These are phyloP conservation scores for Campaea margaritaria DNA, from an alignment of 2,888 invertebrate genomes.

Conservation along the genomic window DNA sequence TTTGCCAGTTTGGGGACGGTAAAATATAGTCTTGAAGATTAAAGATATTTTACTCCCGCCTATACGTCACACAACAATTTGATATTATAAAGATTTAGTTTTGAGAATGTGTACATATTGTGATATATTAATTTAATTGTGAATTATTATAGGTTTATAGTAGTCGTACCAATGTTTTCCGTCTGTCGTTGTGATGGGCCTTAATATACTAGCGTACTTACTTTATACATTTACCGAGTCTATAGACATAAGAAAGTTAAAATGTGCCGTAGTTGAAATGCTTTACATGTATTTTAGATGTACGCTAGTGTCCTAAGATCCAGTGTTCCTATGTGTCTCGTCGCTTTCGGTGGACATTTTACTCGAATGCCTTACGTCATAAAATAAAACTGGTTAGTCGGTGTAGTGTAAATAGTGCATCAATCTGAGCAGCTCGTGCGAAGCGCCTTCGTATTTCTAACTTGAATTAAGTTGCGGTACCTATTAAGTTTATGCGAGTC, in stretches of 20 bases:
- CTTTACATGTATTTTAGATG: not conserved
- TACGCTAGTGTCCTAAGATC: conserved; percentile 3
- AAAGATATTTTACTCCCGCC: conserved; percentile 49
- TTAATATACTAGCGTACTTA: conserved; percentile 51
- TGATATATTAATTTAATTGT: conserved; percentile 84
- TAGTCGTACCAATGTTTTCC: conserved; percentile 67
- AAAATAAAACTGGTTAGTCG: conserved; percentile 48
- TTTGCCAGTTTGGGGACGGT: conserved; percentile 55
- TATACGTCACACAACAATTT: conserved; percentile 61
- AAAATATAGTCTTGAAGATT: conserved; percentile 53
- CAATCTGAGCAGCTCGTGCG: conserved; percentile 50
- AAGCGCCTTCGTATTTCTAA: conserved; percentile 46
- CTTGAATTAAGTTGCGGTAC: conserved; percentile 49
- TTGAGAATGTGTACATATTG: conserved; percentile 82
- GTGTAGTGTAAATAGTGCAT: conserved; percentile 59
- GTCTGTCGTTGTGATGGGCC: conserved; percentile 58
- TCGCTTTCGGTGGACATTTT: conserved; percentile 52
- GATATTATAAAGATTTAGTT: conserved; percentile 75
- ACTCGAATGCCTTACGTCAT: conserved; percentile 52
- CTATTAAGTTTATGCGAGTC: conserved; percentile 63
- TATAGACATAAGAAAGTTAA: not conserved
- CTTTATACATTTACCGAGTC: conserved; percentile 35
- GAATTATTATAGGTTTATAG: conserved; percentile 76
- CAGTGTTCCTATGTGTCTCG: conserved; percentile 36
- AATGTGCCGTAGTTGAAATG: not conserved